Percentiles rank a stretch among this genome's conserved stretches.
Evolutionary conservation across 1,140 invertebrate genomes (phyloP).

Genomic region (Belonocnema kinseyi): DNA sequence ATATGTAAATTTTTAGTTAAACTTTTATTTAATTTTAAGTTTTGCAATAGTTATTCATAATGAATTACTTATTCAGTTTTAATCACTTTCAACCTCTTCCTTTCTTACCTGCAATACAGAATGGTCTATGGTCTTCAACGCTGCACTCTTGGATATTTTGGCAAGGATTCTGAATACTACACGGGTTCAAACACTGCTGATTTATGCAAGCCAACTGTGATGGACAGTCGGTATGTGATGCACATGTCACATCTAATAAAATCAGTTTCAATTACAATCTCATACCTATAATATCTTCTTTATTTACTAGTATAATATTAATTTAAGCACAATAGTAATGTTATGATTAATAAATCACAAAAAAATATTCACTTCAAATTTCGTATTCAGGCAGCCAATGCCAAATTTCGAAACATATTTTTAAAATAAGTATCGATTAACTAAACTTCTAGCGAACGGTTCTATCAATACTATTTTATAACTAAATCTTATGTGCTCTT

Average conservation of each 20-base stretch:
- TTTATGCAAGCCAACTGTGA: slow-evolving; percentile 85
- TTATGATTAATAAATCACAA: neutral
- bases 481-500: slow-evolving; percentile 12
- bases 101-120: slow-evolving; percentile 84
- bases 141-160: slow-evolving; percentile 82
- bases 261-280: slow-evolving; percentile 55
- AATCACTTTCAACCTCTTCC: slow-evolving; percentile 19
- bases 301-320: neutral
- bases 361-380: too few species aligned
- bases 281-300: slow-evolving; percentile 31
- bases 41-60: slow-evolving; percentile 8
- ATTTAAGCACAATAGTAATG: neutral
- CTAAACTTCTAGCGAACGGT: too few species aligned
- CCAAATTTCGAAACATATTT: too few species aligned
- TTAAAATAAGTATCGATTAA: too few species aligned
- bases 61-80: neutral
- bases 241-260: slow-evolving; percentile 82
- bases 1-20: slow-evolving; percentile 8
- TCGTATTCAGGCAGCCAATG: too few species aligned
- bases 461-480: neutral
- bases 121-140: slow-evolving; percentile 85
- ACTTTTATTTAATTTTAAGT: slow-evolving; percentile 24
- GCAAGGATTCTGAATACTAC: slow-evolving; percentile 82
- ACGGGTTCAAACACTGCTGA: slow-evolving; percentile 86
- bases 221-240: slow-evolving; percentile 83